Conservation (phyloP, 2,797 vertebrate species). For the Pseudopleuronectes americanus region DNA sequence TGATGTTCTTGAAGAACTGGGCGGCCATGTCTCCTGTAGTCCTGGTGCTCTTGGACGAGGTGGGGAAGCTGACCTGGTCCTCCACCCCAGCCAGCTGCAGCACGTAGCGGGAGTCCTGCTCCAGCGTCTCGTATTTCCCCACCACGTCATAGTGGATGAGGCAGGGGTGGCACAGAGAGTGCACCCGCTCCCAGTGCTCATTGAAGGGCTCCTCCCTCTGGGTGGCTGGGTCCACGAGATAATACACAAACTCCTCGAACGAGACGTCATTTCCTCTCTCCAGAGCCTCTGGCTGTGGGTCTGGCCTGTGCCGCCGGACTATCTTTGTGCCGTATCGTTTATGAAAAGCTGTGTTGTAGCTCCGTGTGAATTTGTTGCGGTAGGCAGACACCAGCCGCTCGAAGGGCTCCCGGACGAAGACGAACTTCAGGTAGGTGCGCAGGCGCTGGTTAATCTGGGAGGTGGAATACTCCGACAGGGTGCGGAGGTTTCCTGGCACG, state of each 20-base stretch:
- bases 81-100: conserved; percentile 86
- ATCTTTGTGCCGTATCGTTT: conserved; percentile 91
- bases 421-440: conserved; percentile 91
- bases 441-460: conserved; percentile 90
- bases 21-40: conserved; percentile 85
- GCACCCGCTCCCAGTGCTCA: conserved; percentile 93
- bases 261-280: conserved; percentile 88
- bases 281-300: conserved; percentile 83
- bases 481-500: conserved; percentile 85
- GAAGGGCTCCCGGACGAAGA: conserved; percentile 92
- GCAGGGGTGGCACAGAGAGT: conserved; percentile 93
- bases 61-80: conserved; percentile 84
- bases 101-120: conserved; percentile 89
- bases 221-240: conserved; percentile 89
- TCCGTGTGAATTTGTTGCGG: conserved; percentile 90
- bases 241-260: conserved; percentile 92
- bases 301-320: conserved; percentile 84
- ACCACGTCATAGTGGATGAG: conserved; percentile 91
- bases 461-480: conserved; percentile 87
- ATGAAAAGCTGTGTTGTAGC: conserved; percentile 91
- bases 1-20: conserved; percentile 90
- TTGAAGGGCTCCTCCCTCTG: conserved; percentile 91
- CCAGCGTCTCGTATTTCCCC: conserved; percentile 93
- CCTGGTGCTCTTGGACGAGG: conserved; percentile 82
- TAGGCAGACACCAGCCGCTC: conserved; percentile 93